Conservation (phyloP, 2,888 invertebrate genomes). For the Anthophora plumipes region DNA sequence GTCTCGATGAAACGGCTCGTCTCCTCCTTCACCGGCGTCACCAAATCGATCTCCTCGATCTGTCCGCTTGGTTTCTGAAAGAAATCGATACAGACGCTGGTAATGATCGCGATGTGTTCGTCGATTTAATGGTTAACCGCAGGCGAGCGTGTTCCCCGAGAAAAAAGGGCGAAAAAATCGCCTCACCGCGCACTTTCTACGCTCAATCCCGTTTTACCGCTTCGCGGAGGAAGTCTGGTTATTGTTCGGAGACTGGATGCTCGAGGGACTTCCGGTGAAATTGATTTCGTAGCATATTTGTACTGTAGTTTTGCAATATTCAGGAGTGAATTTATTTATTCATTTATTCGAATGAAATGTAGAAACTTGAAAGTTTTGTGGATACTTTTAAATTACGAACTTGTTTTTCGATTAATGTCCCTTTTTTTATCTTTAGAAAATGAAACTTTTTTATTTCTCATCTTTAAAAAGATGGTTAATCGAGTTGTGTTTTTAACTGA, state of each 20-base stretch:
- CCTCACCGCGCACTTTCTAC: slow-evolving; percentile 27
- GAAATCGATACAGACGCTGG: slow-evolving; percentile 19
- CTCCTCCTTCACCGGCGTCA: slow-evolving; percentile 68
- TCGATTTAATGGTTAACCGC: slow-evolving; percentile 37
- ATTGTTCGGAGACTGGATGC: not conserved
- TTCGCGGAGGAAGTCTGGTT: not conserved
- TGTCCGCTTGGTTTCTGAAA: slow-evolving; percentile 7
- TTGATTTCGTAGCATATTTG: not conserved
- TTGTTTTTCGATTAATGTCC: no score
- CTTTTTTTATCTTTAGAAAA: no score
- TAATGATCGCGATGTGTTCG: slow-evolving; percentile 12
- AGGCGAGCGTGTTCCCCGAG: not conserved
- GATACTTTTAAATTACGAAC: no score
- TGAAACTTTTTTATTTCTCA: no score
- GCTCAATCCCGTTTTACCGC: not conserved
- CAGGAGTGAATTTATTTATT: no score
- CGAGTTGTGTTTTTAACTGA: no score
- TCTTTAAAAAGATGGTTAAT: no score
- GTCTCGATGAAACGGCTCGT: slow-evolving; percentile 61
- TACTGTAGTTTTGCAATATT: not conserved
- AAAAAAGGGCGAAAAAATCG: not conserved
- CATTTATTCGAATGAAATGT: no score
- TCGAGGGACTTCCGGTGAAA: not conserved
- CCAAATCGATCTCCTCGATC: slow-evolving; percentile 64
- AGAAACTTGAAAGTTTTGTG: no score